phyloP scores from a whole-genome alignment of 1,140 invertebrate genomes.

The Ceratosolen solmsi region DNA sequence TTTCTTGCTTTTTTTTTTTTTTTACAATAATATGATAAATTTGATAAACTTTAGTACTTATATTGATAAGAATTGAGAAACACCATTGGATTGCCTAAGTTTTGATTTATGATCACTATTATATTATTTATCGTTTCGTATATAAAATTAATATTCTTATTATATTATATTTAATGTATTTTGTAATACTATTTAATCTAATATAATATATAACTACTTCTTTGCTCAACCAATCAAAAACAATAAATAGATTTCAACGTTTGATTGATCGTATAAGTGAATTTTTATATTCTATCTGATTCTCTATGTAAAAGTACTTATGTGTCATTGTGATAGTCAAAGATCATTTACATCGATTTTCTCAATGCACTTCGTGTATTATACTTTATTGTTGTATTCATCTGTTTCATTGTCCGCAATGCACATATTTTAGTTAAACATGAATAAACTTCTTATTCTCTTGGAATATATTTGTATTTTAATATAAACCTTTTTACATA shows the following conservation, averaged over 20 bases:
- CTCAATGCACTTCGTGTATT: slow-evolving; percentile 16
- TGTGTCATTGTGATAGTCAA: slow-evolving; percentile 3
- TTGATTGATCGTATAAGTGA: not conserved
- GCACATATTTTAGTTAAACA: slow-evolving; percentile 38
- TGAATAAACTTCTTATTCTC: slow-evolving; percentile 39
- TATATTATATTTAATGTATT: no score
- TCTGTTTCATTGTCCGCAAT: slow-evolving; percentile 40
- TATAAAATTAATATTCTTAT: no score
- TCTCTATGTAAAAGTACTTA: slow-evolving; percentile 4
- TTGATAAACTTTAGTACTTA: no score
- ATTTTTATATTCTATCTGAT: slow-evolving; percentile 13
- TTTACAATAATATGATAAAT: no score
- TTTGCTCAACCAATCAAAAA: no score
- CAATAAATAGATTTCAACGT: slow-evolving; percentile 1
- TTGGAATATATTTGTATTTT: slow-evolving; percentile 34
- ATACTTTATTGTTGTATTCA: slow-evolving; percentile 46
- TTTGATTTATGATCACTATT: no score
- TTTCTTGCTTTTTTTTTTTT: no score
- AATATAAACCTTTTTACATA: not conserved
- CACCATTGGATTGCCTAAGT: no score
- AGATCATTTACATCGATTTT: slow-evolving; percentile 45
- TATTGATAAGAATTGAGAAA: no score
- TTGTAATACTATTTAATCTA: no score
- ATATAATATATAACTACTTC: no score
- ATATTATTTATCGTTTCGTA: no score